Percentiles rank a stretch among this genome's conserved stretches.
These are phyloP conservation scores for Vidua chalybeata DNA, from an alignment of 2,113 vertebrate genomes.

Conservation along the genomic window DNA sequence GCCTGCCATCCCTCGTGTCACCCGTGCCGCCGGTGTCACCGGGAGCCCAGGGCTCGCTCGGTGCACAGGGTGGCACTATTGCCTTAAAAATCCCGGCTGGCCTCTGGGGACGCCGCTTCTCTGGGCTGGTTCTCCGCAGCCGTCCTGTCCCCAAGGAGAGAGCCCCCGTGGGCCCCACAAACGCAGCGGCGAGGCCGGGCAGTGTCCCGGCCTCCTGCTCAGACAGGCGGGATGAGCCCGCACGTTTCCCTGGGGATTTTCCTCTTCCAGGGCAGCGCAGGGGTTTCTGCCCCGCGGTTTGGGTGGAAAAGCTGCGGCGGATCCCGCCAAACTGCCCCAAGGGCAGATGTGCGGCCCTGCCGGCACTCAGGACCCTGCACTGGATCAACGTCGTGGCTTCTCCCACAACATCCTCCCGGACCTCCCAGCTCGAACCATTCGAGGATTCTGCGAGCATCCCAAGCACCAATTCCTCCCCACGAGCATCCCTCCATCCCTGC, in stretches of 20 bases:
- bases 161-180: not conserved
- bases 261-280: accelerated
- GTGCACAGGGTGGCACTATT: slow-evolving; percentile 11
- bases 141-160: accelerated
- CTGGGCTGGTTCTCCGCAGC: not conserved
- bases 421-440: not conserved
- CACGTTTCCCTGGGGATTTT: accelerated
- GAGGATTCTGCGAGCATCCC: not conserved
- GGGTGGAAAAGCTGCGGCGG: accelerated
- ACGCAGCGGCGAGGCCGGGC: accelerated
- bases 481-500: not conserved
- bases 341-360: accelerated
- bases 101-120: not conserved
- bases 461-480: accelerated
- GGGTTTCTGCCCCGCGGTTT: not conserved
- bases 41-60: accelerated
- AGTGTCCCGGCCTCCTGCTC: not conserved
- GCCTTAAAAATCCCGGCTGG: not conserved
- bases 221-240: not conserved
- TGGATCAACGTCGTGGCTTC: accelerated
- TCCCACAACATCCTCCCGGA: accelerated
- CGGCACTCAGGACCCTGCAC: accelerated
- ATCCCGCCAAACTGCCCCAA: not conserved
- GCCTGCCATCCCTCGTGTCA: accelerated
- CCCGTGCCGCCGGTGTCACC: not conserved